phyloP scores from a whole-genome alignment of 1,140 invertebrate genomes.

The Calephelis virginiensis region DNA sequence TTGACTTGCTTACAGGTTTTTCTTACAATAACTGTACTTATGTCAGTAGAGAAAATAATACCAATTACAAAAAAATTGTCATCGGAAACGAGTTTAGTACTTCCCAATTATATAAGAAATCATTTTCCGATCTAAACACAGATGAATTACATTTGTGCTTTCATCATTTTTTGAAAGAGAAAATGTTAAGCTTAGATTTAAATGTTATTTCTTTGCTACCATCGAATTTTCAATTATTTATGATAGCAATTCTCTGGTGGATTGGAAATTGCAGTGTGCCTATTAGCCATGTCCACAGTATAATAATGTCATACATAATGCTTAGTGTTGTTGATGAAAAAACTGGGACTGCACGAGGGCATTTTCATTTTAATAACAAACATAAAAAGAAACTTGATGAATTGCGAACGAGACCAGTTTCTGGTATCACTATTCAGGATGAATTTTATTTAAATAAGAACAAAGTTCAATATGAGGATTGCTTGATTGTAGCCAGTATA shows the following conservation, averaged over 20 bases:
- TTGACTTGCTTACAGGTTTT: constrained; percentile 80
- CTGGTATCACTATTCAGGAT: constrained; percentile 31
- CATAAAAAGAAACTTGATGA: constrained; percentile 60
- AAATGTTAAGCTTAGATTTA: constrained; percentile 67
- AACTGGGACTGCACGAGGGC: constrained; percentile 76
- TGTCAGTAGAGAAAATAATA: constrained; percentile 50
- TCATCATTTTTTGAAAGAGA: constrained; percentile 65
- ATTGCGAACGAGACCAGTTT: constrained; percentile 44
- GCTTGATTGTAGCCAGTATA: constrained; percentile 79
- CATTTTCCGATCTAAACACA: constrained; percentile 58
- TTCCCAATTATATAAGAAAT: constrained; percentile 49
- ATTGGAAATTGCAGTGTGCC: constrained; percentile 76
- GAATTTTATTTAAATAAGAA: constrained; percentile 64
- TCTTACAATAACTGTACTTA: constrained; percentile 59
- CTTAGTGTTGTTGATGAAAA: constrained; percentile 81
- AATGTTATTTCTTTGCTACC: constrained; percentile 77
- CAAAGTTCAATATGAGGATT: constrained; percentile 79
- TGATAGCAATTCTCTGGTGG: constrained; percentile 85
- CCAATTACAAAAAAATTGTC: constrained; percentile 49
- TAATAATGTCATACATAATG: constrained; percentile 81
- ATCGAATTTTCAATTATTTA: constrained; percentile 81
- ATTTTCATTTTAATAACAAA: constrained; percentile 66
- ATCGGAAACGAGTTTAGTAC: constrained; percentile 49
- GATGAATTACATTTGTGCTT: constrained; percentile 60
- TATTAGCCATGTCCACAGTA: constrained; percentile 78